These are phyloP conservation scores for Plebejus melissa DNA, from an alignment of 2,888 invertebrate genomes.

Conservation along the genomic window DNA sequence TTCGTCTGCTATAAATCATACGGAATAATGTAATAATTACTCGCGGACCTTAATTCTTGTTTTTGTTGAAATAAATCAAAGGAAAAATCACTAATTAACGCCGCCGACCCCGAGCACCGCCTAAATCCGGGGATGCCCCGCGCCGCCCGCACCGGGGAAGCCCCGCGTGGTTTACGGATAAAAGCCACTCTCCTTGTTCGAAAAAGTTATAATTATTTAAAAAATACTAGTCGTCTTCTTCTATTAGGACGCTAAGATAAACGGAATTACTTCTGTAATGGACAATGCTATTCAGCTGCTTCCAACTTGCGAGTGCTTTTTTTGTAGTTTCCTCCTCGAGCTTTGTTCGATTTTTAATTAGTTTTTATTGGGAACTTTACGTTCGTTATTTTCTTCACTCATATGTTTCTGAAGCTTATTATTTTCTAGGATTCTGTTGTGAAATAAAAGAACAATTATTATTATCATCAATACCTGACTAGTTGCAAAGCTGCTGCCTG, in stretches of 20 bases:
- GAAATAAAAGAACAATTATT: too few relatives aligned
- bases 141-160: neutral
- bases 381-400: neutral
- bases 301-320: constrained; percentile 1
- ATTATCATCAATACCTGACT: too few relatives aligned
- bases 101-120: neutral
- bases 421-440: neutral
- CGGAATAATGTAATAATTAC: constrained; percentile 30
- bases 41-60: constrained; percentile 27
- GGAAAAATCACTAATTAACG: constrained; percentile 28
- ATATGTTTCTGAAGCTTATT: neutral
- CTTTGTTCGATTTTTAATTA: neutral
- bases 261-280: constrained; percentile 4
- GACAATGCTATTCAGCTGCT: neutral
- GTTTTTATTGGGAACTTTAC: neutral
- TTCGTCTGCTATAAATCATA: constrained; percentile 28
- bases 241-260: neutral
- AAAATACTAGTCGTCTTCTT: neutral
- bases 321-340: neutral
- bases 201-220: neutral
- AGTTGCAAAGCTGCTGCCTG: too few relatives aligned
- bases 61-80: constrained; percentile 30
- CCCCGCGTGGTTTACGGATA: neutral
- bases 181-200: neutral
- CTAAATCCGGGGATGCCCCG: neutral